Evolutionary conservation across 2,797 vertebrate genomes (phyloP), one percentile per base, ranked within the genome.

Genomic region (Perodicticus potto): DNA sequence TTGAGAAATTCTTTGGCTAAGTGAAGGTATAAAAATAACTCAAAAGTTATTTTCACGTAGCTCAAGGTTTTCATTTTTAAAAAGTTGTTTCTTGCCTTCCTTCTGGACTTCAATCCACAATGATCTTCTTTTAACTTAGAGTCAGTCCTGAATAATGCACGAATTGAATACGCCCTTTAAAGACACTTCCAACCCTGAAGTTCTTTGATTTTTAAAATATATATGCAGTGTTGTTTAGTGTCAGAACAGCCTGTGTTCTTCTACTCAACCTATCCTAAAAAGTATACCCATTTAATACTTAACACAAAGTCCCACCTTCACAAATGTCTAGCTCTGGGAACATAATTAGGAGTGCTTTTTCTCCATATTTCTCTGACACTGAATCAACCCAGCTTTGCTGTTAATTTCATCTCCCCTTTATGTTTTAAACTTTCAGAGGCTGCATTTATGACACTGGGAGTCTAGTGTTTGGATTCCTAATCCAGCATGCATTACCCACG

Each of bases 121-220:
- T 83, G 78, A 40, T 95, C 25, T 81, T 93, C 92, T 97, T 92
- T 95, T 94, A 96, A 92, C 69, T 94, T 92, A n/a, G 45, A 95
- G 67, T 93, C 43, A 95, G 65, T 61, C 57, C 55, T 88, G 90
- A 61, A 95, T 94, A 93, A 97, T 83, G 74, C 74, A 95, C 23
- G 78, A 40, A 49, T 72, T 95, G 82, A 85, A 86, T 91, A 70
- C 83, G 57, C 57, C 77, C 85, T 97, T 95, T 91, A 95, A 93
- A 90, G 74, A 65, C 76, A 91, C 85, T 93, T 88, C 34, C 69
- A 70, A 72, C 37, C 17, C 57, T 59, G 63, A 88, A 82, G 49
- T 73, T 95, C 92, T 95, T 97, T 94, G 91, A 95, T 88, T 95
- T 96, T 96, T 76, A 91, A 95, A 93, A 93, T 82, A 95, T 90